These are phyloP conservation scores for Anoplolepis gracilipes DNA, from an alignment of 1,140 invertebrate species.

Conservation along the genomic window DNA sequence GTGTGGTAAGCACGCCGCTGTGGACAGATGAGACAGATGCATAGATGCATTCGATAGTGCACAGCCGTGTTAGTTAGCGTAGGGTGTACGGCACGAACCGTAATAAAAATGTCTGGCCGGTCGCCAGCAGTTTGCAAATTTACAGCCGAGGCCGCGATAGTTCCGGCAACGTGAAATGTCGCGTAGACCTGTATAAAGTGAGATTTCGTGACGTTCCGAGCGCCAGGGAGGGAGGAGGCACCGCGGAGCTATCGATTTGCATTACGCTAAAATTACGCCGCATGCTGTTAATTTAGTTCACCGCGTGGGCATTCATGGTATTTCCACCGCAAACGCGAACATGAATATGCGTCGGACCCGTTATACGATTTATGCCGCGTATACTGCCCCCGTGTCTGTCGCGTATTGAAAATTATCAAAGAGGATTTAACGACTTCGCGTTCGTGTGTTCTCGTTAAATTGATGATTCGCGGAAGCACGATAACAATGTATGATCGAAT, in stretches of 20 bases:
- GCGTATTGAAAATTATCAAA: constrained; percentile 50
- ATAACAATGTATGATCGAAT: constrained; percentile 1
- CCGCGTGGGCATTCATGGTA: constrained; percentile 34
- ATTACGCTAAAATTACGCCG: constrained; percentile 52
- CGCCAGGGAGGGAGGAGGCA: constrained; percentile 4
- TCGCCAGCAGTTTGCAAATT: constrained; percentile 77
- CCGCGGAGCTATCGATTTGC: constrained; percentile 56
- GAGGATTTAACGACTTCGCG: constrained; percentile 14
- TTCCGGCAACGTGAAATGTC: constrained; percentile 37
- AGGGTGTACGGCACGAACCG: constrained; percentile 24
- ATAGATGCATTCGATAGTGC: not conserved
- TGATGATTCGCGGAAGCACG: not conserved
- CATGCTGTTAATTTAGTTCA: constrained; percentile 60
- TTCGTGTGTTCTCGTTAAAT: constrained; percentile 7
- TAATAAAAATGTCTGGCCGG: constrained; percentile 77
- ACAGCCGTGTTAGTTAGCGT: constrained; percentile 4
- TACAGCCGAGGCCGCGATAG: constrained; percentile 59
- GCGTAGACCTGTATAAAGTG: constrained; percentile 35
- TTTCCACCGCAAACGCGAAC: constrained; percentile 30
- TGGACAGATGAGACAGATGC: constrained; percentile 7
- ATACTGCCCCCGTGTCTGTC: not conserved
- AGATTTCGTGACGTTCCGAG: constrained; percentile 22
- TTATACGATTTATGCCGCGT: constrained; percentile 24
- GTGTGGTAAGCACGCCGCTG: not conserved
- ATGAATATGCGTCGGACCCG: constrained; percentile 4